phyloP scores from a whole-genome alignment of 2,888 invertebrate genomes.

The Drosophila mulleri region DNA sequence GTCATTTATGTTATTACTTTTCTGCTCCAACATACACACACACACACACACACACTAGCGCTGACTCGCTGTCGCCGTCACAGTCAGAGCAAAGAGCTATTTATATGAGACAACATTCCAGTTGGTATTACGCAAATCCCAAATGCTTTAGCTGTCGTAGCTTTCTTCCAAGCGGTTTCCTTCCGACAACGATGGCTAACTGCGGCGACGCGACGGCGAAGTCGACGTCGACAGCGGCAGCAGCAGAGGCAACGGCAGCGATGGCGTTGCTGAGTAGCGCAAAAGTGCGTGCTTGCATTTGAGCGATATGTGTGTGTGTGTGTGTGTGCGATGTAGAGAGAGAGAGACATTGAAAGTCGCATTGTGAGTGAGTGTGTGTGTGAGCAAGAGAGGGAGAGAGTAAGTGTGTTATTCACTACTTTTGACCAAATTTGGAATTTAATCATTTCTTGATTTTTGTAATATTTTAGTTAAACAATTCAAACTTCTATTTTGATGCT shows the following conservation, averaged over 20 bases:
- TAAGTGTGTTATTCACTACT: conserved; percentile 32
- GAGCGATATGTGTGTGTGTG: conserved; percentile 51
- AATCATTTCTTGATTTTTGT: too few relatives aligned
- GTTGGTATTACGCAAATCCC: conserved; percentile 80
- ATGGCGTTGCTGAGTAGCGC: conserved; percentile 56
- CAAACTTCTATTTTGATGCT: not conserved
- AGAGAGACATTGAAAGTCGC: not conserved
- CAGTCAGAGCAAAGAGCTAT: conserved; percentile 60
- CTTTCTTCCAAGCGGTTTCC: conserved; percentile 79
- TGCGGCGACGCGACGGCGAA: conserved; percentile 33
- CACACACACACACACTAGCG: conserved; percentile 8
- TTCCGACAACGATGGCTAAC: conserved; percentile 61
- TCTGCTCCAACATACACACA: conserved; percentile 42
- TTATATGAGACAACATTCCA: conserved; percentile 81
- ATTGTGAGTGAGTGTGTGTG: conserved; percentile 7
- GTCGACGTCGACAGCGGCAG: conserved; percentile 10
- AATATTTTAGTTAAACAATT: too few relatives aligned
- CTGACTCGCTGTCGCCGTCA: conserved; percentile 32
- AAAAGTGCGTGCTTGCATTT: conserved; percentile 77
- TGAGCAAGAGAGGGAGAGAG: not conserved
- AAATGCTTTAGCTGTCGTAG: conserved; percentile 80
- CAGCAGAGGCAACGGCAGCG: conserved; percentile 3
- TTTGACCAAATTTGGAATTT: conserved; percentile 40
- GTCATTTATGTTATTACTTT: conserved; percentile 71
- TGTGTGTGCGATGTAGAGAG: not conserved